Evolutionary conservation across 2,797 vertebrate species (phyloP), one percentile per base, ranked within the genome.

Genomic region (Tinamus major): DNA sequence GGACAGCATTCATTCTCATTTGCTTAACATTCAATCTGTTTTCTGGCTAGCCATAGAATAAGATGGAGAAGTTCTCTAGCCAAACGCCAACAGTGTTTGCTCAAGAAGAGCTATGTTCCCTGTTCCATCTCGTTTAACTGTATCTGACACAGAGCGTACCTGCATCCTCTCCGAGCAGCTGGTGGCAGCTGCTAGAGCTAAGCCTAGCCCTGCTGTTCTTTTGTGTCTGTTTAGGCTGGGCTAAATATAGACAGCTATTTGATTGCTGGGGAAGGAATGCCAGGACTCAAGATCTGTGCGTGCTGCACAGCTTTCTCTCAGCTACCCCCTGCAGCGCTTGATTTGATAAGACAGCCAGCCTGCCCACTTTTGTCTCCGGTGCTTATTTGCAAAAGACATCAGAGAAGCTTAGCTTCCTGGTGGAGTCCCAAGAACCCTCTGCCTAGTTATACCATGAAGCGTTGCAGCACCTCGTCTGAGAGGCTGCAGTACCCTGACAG

Each of bases 241-340:
- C 83, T 95, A 95, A 94, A 96, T 93, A 93, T 92, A 95, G 79
- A 67, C 70, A 65, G 63, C 87, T 70, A 58, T 79, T 94, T 90
- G 91, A 92, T 84, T 94, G 33, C 72, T 1, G 2, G 26, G 70
- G 74, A 46, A 87, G 68, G 87, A 93, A 89, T 91, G 84, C 63
- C 72, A 94, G 72, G 62, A 69, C 74, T 78, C 65, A 42, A 64
- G 79, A 92, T 85, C 90, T 85, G 59, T 87, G 44, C 7, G 6
- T 19, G 41, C 62, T 31, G 85, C 49, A 55, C 41, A 51, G 10
- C 26, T 78, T 93, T 93, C 92, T 90, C 77, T 78, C 24, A 35
- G 56, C 61, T 74, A 93, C 63, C 81, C 85, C 71, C 68, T 71
- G 59, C 79, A 87, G 64, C 5, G 26, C 59, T 39, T 31, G 46